Evolutionary conservation across 2,888 invertebrate species (phyloP), one percentile per base, ranked within the genome.

Genomic region (Papilio protenor): DNA sequence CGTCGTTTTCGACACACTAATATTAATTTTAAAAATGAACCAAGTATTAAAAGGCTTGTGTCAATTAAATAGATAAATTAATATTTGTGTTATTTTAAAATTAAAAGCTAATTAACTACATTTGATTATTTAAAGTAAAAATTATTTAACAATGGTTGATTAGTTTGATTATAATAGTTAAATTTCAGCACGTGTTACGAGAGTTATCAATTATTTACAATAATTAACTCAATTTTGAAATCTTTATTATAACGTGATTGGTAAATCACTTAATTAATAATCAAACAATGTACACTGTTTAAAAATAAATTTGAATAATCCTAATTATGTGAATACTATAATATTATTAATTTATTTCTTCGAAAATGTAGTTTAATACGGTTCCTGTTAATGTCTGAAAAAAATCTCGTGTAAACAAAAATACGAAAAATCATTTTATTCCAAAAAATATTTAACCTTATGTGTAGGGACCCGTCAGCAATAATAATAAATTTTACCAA

Each of bases 131-230:
- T 59, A 23, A 59, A 23, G 23, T 12, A 23, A 18, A 21, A 64
- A 64, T 33, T 18, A 64, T 64, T 64, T 16, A 18, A 64, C 33
- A 2, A 64, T 33, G 64, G 16, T 33, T 33, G 64, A 64, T 33
- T 33, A 33, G 33, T 33, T 12, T 18, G 21, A 64, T 33, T 23
- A 33, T 5, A 64, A 18, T 18, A 64, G 18, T 33, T 33, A 5
- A 64, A 64, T 64, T 64, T n/a, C 18, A 66, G 16, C 14, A 66
- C 40, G 66, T 40, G 66, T 66, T 40, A 66, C 18, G 64, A 66
- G n/a, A 66, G n/a, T 66, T 40, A 66, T 66, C 33, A 66, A 40
- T 66, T 66, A 40, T 66, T 66, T 66, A 40, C 66, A 18, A n/a
- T 40, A 66, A 66, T 40, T 66, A 66, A 33, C 33, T 64, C 33